Base-by-base conservation (phyloP, 1,140 invertebrate species). In the Aphelenchoides besseyi region DNA sequence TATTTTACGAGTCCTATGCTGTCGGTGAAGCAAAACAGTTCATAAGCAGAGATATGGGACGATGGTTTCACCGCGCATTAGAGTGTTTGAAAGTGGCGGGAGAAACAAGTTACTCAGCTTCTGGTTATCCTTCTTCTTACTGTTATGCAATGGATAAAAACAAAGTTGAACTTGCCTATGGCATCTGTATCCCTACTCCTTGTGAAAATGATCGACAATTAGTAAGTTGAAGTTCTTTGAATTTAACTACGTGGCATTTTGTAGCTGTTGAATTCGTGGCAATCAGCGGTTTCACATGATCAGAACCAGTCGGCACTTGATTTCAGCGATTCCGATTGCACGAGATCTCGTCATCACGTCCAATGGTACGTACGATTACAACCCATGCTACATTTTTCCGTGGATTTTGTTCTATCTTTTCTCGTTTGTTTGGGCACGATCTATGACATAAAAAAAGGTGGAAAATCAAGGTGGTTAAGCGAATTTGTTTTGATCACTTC, bases 321-420 rank as follows among this genome's bases (percentile, higher is more conserved):
- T 16, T 48, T 48, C 23, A 48, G 12, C 12, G 41, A 48, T 23
- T 48, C 41, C 12, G 12, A 48, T 12, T 78, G 76, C 69, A 78
- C 73, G 2, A 29, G 67, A 48, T 74, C 72, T 8, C 52, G 76
- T 26, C 70, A 78, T 53, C 73, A 73, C 35, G 78, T 74, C 53
- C 76, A 78, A 52, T 78, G 76, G 76, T 74, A 70, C 69, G 76
- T 74, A 55, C 66, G 70, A 28, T 63, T 66, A 0, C 35, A 78
- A 16, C 76, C 76, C 18, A 48, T 78, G 12, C 32, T 69, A 12
- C 69, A 78, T 57, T 75, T 78, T 28, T 57, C 36, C 30, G 61
- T 77, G 23, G 77, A 77, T 63, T 37, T 74, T 18, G 3, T 64
- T 3, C 57, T 77, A 9, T 35, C 52, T 2, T 29, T 70, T 28